Evolutionary conservation across 2,797 vertebrate genomes (phyloP).

Genomic region (Columba guinea): DNA sequence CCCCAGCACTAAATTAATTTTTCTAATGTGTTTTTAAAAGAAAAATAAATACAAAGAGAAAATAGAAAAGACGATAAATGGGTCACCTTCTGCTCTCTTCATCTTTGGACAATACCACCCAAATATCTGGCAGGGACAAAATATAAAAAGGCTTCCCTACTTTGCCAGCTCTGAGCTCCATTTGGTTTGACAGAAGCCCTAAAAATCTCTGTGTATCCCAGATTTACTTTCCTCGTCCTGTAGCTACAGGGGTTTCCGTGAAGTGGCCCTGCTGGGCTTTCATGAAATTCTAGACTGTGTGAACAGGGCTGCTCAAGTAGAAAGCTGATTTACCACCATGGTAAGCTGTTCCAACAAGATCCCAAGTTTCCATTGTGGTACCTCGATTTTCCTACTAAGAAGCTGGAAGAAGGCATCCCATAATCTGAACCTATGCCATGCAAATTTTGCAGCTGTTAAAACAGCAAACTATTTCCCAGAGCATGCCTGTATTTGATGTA

Average conservation of each 20-base stretch:
- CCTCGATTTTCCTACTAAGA: conserved; percentile 4
- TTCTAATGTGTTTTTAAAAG: conserved; percentile 54
- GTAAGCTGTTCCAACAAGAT: neutral
- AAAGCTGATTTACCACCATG: neutral
- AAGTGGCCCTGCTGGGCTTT: neutral
- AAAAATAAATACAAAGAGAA: conserved; percentile 64
- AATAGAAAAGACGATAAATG: conserved; percentile 57
- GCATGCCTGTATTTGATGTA: neutral
- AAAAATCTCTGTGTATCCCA: neutral
- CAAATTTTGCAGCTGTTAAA: conserved; percentile 53
- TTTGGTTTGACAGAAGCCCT: neutral
- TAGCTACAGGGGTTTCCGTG: neutral
- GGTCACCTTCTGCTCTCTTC: neutral
- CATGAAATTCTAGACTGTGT: neutral
- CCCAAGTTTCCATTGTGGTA: neutral
- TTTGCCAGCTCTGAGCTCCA: neutral
- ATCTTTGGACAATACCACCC: conserved; percentile 46
- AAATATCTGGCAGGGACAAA: neutral
- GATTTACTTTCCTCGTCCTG: neutral
- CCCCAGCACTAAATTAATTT: conserved; percentile 55
- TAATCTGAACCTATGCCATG: neutral
- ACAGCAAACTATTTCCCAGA: conserved; percentile 19
- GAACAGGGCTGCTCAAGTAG: neutral
- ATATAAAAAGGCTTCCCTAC: neutral
- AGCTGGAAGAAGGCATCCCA: neutral